Percentiles rank a stretch among this genome's conserved stretches.
Conservation (phyloP, 53 echinoderm and acorn worm genomes). For the Temnopleurus reevesii region DNA sequence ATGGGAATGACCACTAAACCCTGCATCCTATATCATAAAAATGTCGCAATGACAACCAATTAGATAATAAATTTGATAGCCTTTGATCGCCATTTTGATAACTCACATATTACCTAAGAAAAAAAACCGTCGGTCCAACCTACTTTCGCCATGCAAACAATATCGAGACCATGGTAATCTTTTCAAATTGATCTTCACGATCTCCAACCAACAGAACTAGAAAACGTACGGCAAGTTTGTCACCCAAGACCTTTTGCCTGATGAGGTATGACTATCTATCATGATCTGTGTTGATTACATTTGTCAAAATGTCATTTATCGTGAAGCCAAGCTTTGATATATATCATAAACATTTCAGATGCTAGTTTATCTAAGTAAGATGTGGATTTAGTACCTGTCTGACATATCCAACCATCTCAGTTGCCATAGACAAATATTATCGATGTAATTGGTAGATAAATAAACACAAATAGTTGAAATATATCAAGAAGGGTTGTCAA, state of each 20-base stretch:
- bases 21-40: too few relatives aligned
- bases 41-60: too few relatives aligned
- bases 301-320: not conserved
- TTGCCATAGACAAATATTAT: not conserved
- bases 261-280: not conserved
- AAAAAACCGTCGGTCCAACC: not conserved
- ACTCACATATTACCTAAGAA: too few relatives aligned
- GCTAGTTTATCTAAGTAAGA: not conserved
- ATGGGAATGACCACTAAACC: too few relatives aligned
- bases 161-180: not conserved
- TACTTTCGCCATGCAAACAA: conserved; percentile 2
- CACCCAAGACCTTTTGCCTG: not conserved
- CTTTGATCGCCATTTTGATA: too few relatives aligned
- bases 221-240: not conserved
- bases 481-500: too few relatives aligned
- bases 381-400: not conserved
- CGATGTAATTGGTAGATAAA: not conserved
- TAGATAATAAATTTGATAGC: too few relatives aligned
- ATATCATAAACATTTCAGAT: not conserved
- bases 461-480: too few relatives aligned
- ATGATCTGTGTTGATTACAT: not conserved
- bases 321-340: not conserved
- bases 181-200: not conserved
- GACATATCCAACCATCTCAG: not conserved
- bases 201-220: not conserved